Base-by-base conservation (phyloP, 2,113 vertebrate species). In the Camelus dromedarius region DNA sequence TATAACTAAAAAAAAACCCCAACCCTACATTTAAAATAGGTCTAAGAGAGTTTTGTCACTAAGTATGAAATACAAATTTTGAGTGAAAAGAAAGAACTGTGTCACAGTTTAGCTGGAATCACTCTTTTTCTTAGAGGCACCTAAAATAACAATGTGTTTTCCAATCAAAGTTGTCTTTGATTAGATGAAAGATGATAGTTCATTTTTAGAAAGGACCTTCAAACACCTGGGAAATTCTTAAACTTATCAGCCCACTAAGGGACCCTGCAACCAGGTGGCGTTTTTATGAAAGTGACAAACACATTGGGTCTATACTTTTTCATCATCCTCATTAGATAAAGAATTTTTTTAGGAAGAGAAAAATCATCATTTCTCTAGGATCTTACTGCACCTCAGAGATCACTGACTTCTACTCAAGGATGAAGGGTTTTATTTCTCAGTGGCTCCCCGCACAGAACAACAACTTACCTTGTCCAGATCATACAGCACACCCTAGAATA, bases 391-490 rank as follows among this genome's bases (percentile, higher is more conserved):
- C 11, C 46, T 66, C 42, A 8, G 10, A 56, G n/a, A 50, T 46
- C 8, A 19, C 0, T 30, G 35, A 54, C 14, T 30, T n/a, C 48
- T 22, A 20, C 8, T 58, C 42, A 52, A 52, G 22, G 16, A 38
- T 50, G 10, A 26, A 4, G 20, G 38, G 16, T 30, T 93, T 84
- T n/a, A 9, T 32, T n/a, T 79, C 72, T 9, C 26, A 60, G 32
- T 28, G 86, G 28, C 7, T 10, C 0, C 28, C 32, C 42, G 3
- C n/a, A 46, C 26, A 35, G 26, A 38, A 73, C 1, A 6, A 26
- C 30, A 82, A 97, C 99, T 70, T 98, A 99, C 99, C 99, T 99
- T 99, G 98, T 99, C 99, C 85, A 99, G 99, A 97, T 99, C 99
- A 1, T 99, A 99, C 75, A 99, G 99, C 84, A 99, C 99, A 79